phyloP scores from a whole-genome alignment of 2,888 invertebrate genomes.

The Xestobium rufovillosum region DNA sequence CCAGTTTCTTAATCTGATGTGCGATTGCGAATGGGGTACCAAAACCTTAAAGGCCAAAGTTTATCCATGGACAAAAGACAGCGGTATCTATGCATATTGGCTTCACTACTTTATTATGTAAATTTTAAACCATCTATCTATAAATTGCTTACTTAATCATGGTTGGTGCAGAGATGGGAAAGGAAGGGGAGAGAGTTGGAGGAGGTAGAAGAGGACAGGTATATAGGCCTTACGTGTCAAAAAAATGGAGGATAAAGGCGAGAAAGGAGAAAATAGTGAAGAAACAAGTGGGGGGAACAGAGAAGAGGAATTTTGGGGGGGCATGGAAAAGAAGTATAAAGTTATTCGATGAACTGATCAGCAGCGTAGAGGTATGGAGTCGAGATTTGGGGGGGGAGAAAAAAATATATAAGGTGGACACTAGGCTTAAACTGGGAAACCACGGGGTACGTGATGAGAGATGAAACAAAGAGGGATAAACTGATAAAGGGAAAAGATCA shows the following conservation, averaged over 20 bases:
- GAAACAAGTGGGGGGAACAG: conserved; percentile 6
- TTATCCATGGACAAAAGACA: too few relatives aligned
- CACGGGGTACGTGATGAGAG: conserved; percentile 6
- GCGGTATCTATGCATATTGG: too few relatives aligned
- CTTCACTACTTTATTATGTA: too few relatives aligned
- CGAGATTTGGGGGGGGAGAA: conserved; percentile 7
- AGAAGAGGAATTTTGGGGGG: too few relatives aligned
- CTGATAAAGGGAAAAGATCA: too few relatives aligned
- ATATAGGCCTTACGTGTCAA: conserved; percentile 12
- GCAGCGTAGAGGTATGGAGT: conserved; percentile 11
- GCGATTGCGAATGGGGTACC: too few relatives aligned
- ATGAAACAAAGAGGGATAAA: too few relatives aligned
- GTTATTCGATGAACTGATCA: conserved; percentile 16
- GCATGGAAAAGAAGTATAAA: conserved; percentile 15
- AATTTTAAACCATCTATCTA: too few relatives aligned
- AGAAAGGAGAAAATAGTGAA: conserved; percentile 7
- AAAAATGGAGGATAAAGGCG: conserved; percentile 14
- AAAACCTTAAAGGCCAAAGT: too few relatives aligned
- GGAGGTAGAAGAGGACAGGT: background rate
- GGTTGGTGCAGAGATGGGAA: too few relatives aligned
- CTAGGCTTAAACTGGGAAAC: background rate
- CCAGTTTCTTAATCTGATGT: too few relatives aligned
- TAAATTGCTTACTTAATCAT: too few relatives aligned
- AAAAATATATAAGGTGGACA: background rate
- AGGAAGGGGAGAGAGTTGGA: background rate